A percentile compares a stretch with the other conserved stretches of the same genome.
Evolutionary conservation across 2,888 invertebrate genomes (phyloP).

Genomic region (Palloptera scutellata): DNA sequence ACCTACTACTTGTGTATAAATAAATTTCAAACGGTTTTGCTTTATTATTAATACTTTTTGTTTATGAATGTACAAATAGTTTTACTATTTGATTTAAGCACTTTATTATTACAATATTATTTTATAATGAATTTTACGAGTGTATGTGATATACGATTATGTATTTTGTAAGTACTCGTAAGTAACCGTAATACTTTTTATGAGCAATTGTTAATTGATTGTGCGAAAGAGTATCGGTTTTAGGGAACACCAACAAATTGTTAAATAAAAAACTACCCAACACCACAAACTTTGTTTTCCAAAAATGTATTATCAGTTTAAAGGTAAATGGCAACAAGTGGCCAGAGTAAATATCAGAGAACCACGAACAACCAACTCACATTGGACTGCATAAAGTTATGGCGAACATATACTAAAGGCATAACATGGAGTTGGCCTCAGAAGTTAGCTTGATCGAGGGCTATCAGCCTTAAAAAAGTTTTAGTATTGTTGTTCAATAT

Average conservation of each 20-base stretch:
- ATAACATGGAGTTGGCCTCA: too few relatives aligned
- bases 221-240: not conserved
- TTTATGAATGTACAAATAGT: not conserved
- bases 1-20: too few relatives aligned
- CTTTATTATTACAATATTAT: not conserved
- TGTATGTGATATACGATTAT: not conserved
- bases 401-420: too few relatives aligned
- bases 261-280: not conserved
- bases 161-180: not conserved
- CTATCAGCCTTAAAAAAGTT: too few relatives aligned
- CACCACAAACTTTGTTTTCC: too few relatives aligned
- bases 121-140: not conserved
- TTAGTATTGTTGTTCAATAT: too few relatives aligned
- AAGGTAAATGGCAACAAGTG: too few relatives aligned
- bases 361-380: too few relatives aligned
- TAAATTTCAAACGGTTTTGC: not conserved
- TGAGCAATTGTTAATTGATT: not conserved
- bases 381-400: too few relatives aligned
- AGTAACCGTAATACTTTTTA: not conserved
- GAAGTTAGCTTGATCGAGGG: too few relatives aligned
- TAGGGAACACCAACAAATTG: not conserved
- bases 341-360: too few relatives aligned
- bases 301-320: too few relatives aligned
- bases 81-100: not conserved
- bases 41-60: not conserved